Conservation (phyloP, 2,113 vertebrate genomes). For the Ammodytes dubius region DNA sequence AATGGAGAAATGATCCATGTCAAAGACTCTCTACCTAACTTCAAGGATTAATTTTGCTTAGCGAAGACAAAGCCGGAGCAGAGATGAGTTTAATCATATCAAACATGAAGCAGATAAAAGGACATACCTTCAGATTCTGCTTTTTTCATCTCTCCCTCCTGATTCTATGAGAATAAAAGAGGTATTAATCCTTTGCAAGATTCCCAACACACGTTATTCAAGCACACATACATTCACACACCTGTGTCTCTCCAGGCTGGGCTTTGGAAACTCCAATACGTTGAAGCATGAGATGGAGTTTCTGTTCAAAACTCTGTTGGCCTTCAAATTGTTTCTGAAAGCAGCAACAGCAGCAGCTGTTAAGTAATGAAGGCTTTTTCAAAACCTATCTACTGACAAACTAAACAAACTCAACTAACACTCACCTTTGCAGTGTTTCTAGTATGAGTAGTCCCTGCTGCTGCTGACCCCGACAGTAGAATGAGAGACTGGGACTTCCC, state of each 20-base stretch:
- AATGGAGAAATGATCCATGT: conserved; percentile 27
- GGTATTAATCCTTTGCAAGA: conserved; percentile 11
- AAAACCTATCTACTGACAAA: neutral
- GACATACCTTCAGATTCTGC: conserved; percentile 91
- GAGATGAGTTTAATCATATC: conserved; percentile 13
- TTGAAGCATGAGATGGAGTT: conserved; percentile 93
- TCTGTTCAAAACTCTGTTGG: conserved; percentile 91
- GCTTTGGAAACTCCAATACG: conserved; percentile 91
- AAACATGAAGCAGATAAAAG: conserved; percentile 31
- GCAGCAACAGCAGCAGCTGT: conserved; percentile 14
- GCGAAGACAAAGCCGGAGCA: conserved; percentile 28
- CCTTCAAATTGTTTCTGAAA: conserved; percentile 89
- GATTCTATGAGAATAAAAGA: conserved; percentile 82
- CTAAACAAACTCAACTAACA: neutral
- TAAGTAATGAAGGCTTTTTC: neutral
- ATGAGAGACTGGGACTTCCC: conserved; percentile 95
- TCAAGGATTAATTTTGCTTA: conserved; percentile 30
- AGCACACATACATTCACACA: conserved; percentile 68
- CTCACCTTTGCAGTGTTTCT: conserved; percentile 87
- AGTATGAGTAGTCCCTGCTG: conserved; percentile 76
- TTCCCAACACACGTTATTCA: neutral
- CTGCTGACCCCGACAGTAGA: conserved; percentile 89
- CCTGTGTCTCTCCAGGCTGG: conserved; percentile 86
- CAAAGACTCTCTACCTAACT: conserved; percentile 24
- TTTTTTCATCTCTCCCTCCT: conserved; percentile 93